phyloP scores from a whole-genome alignment of 92 coral and sea anemone species.

The Virgularia gustaviana region DNA sequence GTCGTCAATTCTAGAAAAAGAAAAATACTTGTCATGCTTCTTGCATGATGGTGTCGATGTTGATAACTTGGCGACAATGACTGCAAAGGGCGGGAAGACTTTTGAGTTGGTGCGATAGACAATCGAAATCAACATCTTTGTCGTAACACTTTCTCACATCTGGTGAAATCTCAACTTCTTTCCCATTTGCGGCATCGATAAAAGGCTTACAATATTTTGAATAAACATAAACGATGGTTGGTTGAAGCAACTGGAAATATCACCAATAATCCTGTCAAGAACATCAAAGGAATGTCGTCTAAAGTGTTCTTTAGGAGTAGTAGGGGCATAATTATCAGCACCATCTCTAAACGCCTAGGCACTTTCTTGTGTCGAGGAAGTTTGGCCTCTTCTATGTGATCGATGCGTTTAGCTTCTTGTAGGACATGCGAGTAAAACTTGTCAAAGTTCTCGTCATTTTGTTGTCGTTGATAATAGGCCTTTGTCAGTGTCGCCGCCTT shows the following conservation, averaged over 20 bases:
- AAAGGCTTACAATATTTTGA: constrained; percentile 1
- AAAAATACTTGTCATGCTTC: no score
- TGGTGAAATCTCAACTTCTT: constrained; percentile 7
- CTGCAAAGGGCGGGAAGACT: constrained; percentile 46
- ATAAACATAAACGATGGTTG: constrained; percentile 14
- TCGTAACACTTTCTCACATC: constrained; percentile 37
- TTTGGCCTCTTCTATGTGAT: constrained; percentile 8
- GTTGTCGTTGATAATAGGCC: not conserved
- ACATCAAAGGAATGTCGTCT: constrained; percentile 30
- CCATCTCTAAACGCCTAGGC: constrained; percentile 30
- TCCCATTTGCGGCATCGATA: constrained; percentile 20
- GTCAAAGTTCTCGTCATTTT: constrained; percentile 4
- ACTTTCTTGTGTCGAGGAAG: constrained; percentile 16
- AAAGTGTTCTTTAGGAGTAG: constrained; percentile 15
- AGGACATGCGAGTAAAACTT: constrained; percentile 7
- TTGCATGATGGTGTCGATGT: not conserved
- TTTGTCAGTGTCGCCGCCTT: constrained; percentile 27
- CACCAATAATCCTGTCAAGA: not conserved
- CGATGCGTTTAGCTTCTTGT: constrained; percentile 4
- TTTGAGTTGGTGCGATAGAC: constrained; percentile 40
- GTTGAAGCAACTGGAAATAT: constrained; percentile 1
- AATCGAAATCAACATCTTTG: constrained; percentile 41
- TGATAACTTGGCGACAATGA: not conserved
- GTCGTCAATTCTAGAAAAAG: no score
- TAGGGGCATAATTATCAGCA: constrained; percentile 3